Percentiles rank a stretch among this genome's conserved stretches.
These are phyloP conservation scores for Euura lappo DNA, from an alignment of 1,140 invertebrate genomes.

Conservation along the genomic window DNA sequence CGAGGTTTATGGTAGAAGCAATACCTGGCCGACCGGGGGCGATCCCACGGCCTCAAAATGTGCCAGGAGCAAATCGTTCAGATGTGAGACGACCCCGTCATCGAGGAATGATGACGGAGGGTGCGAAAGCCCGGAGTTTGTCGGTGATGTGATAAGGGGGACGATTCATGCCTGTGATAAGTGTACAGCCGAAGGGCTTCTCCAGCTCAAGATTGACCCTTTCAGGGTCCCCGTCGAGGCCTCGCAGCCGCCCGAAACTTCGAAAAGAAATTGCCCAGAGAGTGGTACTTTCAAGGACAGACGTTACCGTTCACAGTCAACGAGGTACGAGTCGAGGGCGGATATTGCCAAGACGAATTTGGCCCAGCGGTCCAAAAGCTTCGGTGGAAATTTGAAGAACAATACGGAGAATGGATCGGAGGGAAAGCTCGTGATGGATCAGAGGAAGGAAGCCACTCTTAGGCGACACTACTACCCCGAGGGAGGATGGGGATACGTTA, in stretches of 20 bases:
- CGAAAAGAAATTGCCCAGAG: conserved; percentile 23
- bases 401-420: conserved; percentile 16
- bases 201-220: conserved; percentile 39
- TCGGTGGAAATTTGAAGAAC: conserved; percentile 18
- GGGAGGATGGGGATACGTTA: conserved; percentile 70
- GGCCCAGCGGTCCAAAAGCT: conserved; percentile 24
- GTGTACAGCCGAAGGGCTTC: conserved; percentile 38
- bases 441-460: conserved; percentile 52
- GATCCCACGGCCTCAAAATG: neutral
- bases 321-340: conserved; percentile 14
- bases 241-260: conserved; percentile 6
- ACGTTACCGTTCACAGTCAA: conserved; percentile 18
- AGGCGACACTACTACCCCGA: conserved; percentile 67
- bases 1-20: neutral
- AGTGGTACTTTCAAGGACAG: conserved; percentile 28
- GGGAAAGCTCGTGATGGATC: conserved; percentile 32
- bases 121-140: neutral
- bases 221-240: conserved; percentile 26
- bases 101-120: too few species aligned
- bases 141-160: neutral
- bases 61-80: too few species aligned
- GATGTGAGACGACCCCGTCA: too few species aligned
- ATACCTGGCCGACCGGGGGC: neutral
- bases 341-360: conserved; percentile 27
- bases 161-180: conserved; percentile 38